Percentiles rank a stretch among this genome's conserved stretches.
Evolutionary conservation across 2,888 invertebrate species (phyloP).

Genomic region (Latheticus oryzae): DNA sequence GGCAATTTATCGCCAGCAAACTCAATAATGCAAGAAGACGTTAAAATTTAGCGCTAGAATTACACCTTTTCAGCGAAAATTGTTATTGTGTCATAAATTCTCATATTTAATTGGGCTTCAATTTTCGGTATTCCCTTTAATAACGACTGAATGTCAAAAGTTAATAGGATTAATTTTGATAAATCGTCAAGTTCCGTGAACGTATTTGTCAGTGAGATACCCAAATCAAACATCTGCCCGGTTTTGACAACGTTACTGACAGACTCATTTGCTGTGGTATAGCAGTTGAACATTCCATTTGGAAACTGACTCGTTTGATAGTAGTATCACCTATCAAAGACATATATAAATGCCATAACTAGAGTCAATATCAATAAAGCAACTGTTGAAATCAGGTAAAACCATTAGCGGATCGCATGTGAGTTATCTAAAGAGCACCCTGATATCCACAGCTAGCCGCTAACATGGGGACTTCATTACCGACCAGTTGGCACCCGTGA

Average conservation of each 20-base stretch:
- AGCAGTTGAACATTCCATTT: slow-evolving; percentile 7
- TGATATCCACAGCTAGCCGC: slow-evolving; percentile 48
- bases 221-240: slow-evolving; percentile 51
- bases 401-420: slow-evolving; percentile 58
- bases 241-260: slow-evolving; percentile 30
- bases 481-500: slow-evolving; percentile 53
- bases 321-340: slow-evolving; percentile 7
- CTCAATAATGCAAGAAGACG: slow-evolving; percentile 25
- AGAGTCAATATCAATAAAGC: slow-evolving; percentile 54
- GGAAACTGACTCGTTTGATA: slow-evolving; percentile 17
- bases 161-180: slow-evolving; percentile 51
- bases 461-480: slow-evolving; percentile 57
- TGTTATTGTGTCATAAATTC: slow-evolving; percentile 30
- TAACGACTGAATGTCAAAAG: slow-evolving; percentile 45
- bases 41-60: slow-evolving; percentile 35
- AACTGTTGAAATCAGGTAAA: slow-evolving; percentile 53
- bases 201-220: slow-evolving; percentile 41
- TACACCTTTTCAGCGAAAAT: slow-evolving; percentile 29
- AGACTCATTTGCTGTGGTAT: slow-evolving; percentile 14
- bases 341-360: slow-evolving; percentile 51
- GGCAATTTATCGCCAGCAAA: slow-evolving; percentile 36
- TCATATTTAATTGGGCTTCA: slow-evolving; percentile 13
- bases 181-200: slow-evolving; percentile 42
- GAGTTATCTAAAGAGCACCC: slow-evolving; percentile 57
- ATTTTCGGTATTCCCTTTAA: slow-evolving; percentile 30